A percentile compares a stretch with the other conserved stretches of the same genome.
Evolutionary conservation across 2,888 invertebrate species (phyloP).

Genomic region (Leptinotarsa juncta): DNA sequence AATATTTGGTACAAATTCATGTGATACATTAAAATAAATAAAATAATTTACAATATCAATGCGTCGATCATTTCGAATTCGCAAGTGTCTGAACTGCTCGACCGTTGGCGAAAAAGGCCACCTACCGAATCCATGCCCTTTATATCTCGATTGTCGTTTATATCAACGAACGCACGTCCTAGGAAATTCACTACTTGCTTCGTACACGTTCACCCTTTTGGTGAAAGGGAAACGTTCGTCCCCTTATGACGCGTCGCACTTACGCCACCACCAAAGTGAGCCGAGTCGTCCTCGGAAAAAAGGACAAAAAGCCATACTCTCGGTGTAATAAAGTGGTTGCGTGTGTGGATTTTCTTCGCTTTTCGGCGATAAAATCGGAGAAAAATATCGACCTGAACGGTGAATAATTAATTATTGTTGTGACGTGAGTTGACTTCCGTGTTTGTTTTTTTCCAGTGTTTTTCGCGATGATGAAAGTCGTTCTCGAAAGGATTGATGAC

Average conservation of each 20-base stretch:
- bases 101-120: constrained; percentile 7
- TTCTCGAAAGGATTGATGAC: constrained; percentile 23
- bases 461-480: constrained; percentile 15
- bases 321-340: constrained; percentile 2
- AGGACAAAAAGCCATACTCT: constrained; percentile 10
- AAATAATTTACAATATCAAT: not conserved
- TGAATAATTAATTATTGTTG: constrained; percentile 13
- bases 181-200: constrained; percentile 17
- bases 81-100: not conserved
- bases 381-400: constrained; percentile 14
- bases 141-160: constrained; percentile 14
- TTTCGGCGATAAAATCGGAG: constrained; percentile 13
- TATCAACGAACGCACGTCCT: constrained; percentile 14
- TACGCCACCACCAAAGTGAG: not conserved
- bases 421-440: constrained; percentile 3
- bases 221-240: constrained; percentile 19
- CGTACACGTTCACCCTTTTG: constrained; percentile 14
- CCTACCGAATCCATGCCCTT: constrained; percentile 7
- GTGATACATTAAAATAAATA: too few species aligned
- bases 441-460: constrained; percentile 2
- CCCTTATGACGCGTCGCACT: constrained; percentile 16
- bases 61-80: not conserved
- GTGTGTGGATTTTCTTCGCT: constrained; percentile 12
- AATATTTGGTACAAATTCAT: too few species aligned
- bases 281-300: not conserved